phyloP scores from a whole-genome alignment of 2,797 vertebrate species.

The Ctenosaura bakeri region DNA sequence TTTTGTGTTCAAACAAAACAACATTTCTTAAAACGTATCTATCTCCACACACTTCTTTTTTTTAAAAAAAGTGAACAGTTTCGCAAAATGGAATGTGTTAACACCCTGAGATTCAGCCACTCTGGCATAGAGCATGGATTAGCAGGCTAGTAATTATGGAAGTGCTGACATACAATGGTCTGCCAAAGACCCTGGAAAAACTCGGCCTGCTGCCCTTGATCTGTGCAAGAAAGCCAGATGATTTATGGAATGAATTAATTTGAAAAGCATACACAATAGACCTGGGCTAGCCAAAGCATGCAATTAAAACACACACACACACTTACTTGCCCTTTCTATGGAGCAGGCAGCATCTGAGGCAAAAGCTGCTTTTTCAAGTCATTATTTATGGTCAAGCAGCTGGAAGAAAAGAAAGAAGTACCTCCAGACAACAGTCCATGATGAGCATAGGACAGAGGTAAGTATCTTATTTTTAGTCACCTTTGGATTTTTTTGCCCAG shows the following conservation, averaged over 20 bases:
- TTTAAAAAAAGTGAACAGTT: neutral
- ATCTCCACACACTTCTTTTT: neutral
- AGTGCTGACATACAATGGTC: conserved; percentile 57
- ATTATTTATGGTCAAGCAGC: conserved; percentile 71
- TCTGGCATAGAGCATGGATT: conserved; percentile 29
- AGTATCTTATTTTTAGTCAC: neutral
- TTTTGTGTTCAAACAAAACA: neutral
- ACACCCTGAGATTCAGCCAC: neutral
- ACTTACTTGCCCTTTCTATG: conserved; percentile 32
- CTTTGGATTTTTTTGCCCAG: conserved; percentile 19
- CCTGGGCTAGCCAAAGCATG: conserved; percentile 43
- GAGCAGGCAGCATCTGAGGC: conserved; percentile 38
- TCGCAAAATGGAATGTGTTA: neutral
- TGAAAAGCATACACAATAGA: conserved; percentile 65
- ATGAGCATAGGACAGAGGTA: neutral
- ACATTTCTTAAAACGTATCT: neutral
- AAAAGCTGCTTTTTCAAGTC: conserved; percentile 25
- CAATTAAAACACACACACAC: conserved; percentile 41
- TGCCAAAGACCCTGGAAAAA: conserved; percentile 60
- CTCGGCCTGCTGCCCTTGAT: conserved; percentile 39
- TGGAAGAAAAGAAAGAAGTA: conserved; percentile 45
- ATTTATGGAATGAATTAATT: conserved; percentile 61
- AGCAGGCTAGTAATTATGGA: conserved; percentile 52
- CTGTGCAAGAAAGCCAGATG: conserved; percentile 24
- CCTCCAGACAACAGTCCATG: conserved; percentile 54